Evolutionary conservation across 2,113 vertebrate species (phyloP), one percentile per base, ranked within the genome.

Genomic region (Equus przewalskii): DNA sequence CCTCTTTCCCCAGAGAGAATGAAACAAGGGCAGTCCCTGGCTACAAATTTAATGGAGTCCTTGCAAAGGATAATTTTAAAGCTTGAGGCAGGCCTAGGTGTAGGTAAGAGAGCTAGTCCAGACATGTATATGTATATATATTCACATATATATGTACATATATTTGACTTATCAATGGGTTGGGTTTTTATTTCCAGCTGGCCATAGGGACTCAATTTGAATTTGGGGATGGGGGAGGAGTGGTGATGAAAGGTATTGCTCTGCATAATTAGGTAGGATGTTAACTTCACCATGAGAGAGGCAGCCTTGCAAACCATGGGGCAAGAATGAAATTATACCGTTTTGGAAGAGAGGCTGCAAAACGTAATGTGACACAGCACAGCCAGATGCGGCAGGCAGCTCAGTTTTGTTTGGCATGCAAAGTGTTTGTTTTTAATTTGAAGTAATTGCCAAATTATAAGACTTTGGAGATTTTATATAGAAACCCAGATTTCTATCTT

Each of bases 331-430:
- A 22, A 41, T 56, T 5, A 0, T 4, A 1, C 0, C 1, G 24
- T 70, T 13, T 56, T 84, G 94, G 65, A 70, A 60, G 22, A 69
- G 51, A 28, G 3, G 7, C n/a, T 22, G n/a, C 22, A 11, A 33
- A 64, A 41, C 5, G 30, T 8, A 19, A 16, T 4, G 5, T 26
- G 46, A 13, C 0, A 16, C 1, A 10, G 19, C 24, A 7, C 0
- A 1, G 82, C 18, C 70, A 6, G 5, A 10, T 15, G 18, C 4
- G 36, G 62, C 26, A 41, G 21, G 30, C 56, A 51, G 15, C 65
- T 41, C 8, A 0, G 49, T 60, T 51, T 51, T 26, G 33, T 41
- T 46, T 85, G 70, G 49, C 33, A 3, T 41, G 18, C 44, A 4
- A 49, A 6, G 36, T 41, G 19, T 83, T 86, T 69, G 58, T 51